Percentiles rank a stretch among this genome's conserved stretches.
Conservation (phyloP, 2,113 vertebrate genomes). For the Piaya cayana region DNA sequence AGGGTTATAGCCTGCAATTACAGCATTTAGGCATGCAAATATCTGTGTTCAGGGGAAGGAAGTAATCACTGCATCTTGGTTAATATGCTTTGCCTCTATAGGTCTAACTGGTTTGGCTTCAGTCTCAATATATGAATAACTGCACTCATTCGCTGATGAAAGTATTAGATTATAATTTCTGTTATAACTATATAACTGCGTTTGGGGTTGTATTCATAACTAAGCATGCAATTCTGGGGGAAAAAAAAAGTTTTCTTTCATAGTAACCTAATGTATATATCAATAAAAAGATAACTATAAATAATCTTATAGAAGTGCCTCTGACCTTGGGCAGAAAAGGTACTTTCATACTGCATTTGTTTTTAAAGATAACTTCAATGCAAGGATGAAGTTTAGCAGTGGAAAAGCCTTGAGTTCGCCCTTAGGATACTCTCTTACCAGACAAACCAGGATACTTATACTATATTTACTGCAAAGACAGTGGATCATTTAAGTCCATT, state of each 20-base stretch:
- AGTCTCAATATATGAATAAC: background rate
- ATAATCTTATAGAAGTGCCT: background rate
- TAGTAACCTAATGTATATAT: background rate
- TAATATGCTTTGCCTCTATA: background rate
- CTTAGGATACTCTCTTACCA: background rate
- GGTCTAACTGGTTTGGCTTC: background rate
- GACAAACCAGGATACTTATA: background rate
- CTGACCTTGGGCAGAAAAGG: background rate
- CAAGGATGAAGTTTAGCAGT: background rate
- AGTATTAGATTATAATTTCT: background rate
- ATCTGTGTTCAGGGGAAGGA: background rate
- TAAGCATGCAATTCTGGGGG: background rate
- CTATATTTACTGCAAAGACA: background rate
- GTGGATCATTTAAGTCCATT: slow-evolving; percentile 24
- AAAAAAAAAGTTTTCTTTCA: background rate
- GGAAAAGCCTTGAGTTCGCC: background rate
- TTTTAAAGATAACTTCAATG: background rate
- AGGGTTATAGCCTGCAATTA: background rate
- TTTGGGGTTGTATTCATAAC: background rate
- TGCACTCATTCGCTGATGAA: background rate
- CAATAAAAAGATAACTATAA: background rate
- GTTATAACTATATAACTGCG: background rate
- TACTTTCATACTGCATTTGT: background rate
- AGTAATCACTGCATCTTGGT: too few relatives aligned
- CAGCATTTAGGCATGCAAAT: background rate